phyloP scores from a whole-genome alignment of 2,113 vertebrate genomes.

The Prietella phreatophila region DNA sequence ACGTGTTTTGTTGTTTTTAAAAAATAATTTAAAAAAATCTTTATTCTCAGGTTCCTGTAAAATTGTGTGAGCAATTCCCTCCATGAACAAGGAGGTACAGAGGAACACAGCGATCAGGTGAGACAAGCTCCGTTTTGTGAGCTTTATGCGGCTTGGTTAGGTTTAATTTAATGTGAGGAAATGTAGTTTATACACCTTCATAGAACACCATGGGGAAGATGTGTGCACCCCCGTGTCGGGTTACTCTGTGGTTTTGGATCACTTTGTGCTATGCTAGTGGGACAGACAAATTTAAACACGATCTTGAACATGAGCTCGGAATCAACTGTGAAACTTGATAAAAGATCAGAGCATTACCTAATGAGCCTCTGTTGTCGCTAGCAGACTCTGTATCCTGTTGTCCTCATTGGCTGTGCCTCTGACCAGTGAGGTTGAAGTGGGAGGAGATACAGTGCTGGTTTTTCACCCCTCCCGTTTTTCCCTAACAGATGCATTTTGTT shows the following conservation, averaged over 20 bases:
- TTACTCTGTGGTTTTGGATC: neutral
- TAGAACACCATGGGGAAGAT: neutral
- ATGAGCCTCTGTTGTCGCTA: slow-evolving; percentile 65
- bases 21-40: no score
- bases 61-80: slow-evolving; percentile 55
- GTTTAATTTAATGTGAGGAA: neutral
- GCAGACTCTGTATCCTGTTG: slow-evolving; percentile 53
- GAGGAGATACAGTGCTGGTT: slow-evolving; percentile 60
- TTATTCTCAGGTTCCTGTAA: slow-evolving; percentile 53
- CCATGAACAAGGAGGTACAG: slow-evolving; percentile 56
- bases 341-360: slow-evolving; percentile 60
- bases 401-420: slow-evolving; percentile 65
- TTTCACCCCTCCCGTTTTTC: slow-evolving; percentile 35
- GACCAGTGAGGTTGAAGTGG: slow-evolving; percentile 67
- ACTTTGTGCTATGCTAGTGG: neutral
- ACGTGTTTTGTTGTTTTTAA: neutral
- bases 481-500: slow-evolving; percentile 42
- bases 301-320: neutral
- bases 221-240: neutral
- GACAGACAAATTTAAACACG: slow-evolving; percentile 9
- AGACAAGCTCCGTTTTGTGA: slow-evolving; percentile 12
- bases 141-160: neutral
- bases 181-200: neutral
- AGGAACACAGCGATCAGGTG: slow-evolving; percentile 46
- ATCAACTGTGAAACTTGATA: slow-evolving; percentile 26